phyloP scores from a whole-genome alignment of 2,113 vertebrate species.

The Hiodon tergisus region DNA sequence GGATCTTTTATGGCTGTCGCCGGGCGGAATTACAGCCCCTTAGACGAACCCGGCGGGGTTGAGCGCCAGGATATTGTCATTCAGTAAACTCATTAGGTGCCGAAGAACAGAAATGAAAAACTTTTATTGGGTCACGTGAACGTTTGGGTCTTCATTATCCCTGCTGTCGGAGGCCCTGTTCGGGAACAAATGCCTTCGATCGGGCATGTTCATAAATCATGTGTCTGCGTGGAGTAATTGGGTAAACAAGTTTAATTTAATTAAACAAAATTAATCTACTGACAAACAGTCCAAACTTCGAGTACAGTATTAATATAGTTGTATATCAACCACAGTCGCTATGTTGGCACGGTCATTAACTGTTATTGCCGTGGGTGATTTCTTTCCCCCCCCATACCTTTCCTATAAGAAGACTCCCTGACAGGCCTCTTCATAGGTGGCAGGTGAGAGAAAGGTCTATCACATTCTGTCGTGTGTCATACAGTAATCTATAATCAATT shows the following conservation, averaged over 20 bases:
- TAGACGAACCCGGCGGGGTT: background rate
- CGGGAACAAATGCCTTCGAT: background rate
- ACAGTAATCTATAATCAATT: no score
- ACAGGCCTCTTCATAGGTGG: no score
- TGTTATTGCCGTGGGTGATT: no score
- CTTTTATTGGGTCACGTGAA: background rate
- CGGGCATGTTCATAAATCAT: background rate
- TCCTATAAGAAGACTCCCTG: no score
- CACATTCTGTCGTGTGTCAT: no score
- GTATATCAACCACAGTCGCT: no score
- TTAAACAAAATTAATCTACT: conserved; percentile 5
- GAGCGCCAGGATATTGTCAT: background rate
- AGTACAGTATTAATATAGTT: no score
- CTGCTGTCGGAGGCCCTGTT: background rate
- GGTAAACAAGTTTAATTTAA: background rate
- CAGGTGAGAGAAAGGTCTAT: no score
- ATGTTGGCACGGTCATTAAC: no score
- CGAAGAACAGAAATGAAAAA: background rate
- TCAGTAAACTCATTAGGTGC: conserved; percentile 11
- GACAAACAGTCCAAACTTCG: background rate
- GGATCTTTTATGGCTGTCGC: background rate
- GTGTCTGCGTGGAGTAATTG: background rate
- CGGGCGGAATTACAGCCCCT: conserved; percentile 9
- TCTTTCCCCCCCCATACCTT: no score
- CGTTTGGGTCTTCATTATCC: conserved; percentile 14